A percentile compares a stretch with the other conserved stretches of the same genome.
Conservation (phyloP, 2,888 invertebrate species). For the Platynereis dumerilii region DNA sequence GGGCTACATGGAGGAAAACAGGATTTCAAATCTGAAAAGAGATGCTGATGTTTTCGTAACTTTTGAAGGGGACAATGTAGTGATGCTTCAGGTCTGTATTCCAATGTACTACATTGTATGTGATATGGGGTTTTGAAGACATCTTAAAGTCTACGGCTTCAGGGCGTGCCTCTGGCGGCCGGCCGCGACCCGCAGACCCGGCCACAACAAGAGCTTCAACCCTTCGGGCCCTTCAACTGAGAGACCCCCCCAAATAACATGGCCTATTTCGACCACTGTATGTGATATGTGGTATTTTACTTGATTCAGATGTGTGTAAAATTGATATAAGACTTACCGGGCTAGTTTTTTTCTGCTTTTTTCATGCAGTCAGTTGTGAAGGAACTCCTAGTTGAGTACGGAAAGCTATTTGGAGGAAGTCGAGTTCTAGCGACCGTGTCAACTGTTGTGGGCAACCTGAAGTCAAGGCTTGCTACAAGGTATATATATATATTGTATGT, state of each 20-base stretch:
- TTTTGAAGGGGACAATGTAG: constrained; percentile 34
- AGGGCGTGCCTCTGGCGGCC: no score
- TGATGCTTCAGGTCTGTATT: constrained; percentile 29
- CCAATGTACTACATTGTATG: neutral
- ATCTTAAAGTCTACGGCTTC: no score
- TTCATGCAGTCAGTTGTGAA: constrained; percentile 29
- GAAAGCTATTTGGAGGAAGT: constrained; percentile 23
- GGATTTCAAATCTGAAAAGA: constrained; percentile 26
- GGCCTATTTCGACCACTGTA: no score
- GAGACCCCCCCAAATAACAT: no score
- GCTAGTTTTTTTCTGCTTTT: neutral
- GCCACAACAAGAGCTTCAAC: no score
- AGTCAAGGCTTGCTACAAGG: constrained; percentile 28
- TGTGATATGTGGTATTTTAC: no score
- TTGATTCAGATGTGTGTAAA: no score
- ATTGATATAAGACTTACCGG: no score
- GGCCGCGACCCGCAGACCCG: no score
- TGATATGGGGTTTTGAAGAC: no score
- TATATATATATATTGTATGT: constrained; percentile 2
- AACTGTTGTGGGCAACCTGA: constrained; percentile 6
- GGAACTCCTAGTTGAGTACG: constrained; percentile 28
- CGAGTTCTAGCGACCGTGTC: constrained; percentile 9
- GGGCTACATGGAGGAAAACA: constrained; percentile 34
- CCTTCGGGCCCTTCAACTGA: no score
- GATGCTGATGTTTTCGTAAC: constrained; percentile 33